These are phyloP conservation scores for Tachina lurida DNA, from an alignment of 2,888 invertebrate species.

Conservation along the genomic window DNA sequence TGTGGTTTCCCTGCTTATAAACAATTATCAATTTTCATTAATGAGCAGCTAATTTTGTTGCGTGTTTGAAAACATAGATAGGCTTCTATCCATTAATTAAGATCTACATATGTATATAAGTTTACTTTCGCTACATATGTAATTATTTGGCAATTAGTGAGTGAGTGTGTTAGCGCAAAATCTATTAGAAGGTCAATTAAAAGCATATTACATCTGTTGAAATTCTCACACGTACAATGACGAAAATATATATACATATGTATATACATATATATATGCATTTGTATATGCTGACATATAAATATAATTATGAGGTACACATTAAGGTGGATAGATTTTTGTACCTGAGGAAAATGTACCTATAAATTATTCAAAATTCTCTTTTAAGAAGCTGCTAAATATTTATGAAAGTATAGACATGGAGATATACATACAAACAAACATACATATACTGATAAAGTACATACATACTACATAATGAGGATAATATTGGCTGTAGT, in stretches of 20 bases:
- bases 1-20: no score
- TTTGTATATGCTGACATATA: background rate
- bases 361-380: no score
- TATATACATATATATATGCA: background rate
- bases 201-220: background rate
- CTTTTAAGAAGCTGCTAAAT: no score
- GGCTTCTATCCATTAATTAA: slow-evolving; percentile 38
- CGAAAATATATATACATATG: no score
- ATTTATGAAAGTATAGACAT: no score
- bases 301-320: no score
- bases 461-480: no score
- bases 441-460: no score
- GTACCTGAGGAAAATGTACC: no score
- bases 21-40: background rate
- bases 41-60: background rate
- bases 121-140: background rate
- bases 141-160: slow-evolving; percentile 10
- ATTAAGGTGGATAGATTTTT: background rate
- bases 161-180: background rate
- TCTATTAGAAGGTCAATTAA: slow-evolving; percentile 32
- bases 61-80: background rate
- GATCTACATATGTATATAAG: no score
- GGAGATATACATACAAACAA: no score
- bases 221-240: background rate
- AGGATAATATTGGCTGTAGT: no score